Evolutionary conservation across 2,888 invertebrate species (phyloP).

Genomic region (Protonemura montana): DNA sequence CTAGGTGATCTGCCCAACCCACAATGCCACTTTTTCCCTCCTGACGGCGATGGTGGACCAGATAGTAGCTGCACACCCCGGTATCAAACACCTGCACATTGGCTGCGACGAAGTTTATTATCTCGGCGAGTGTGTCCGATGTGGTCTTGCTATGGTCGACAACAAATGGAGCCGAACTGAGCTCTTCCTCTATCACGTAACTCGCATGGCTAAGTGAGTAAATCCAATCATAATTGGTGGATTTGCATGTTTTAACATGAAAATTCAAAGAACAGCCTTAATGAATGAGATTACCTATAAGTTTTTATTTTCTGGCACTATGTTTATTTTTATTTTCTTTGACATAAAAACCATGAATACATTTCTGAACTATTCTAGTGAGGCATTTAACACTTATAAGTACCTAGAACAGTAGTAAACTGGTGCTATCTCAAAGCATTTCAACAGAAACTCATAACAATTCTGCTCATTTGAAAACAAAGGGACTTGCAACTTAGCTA

Average conservation of each 20-base stretch:
- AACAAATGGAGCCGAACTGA: constrained; percentile 62
- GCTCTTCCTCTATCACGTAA: constrained; percentile 71
- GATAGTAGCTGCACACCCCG: constrained; percentile 67
- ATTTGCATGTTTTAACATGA: not conserved
- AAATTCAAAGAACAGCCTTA: no score
- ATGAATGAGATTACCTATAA: no score
- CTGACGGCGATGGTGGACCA: constrained; percentile 76
- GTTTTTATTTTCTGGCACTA: no score
- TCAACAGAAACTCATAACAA: no score
- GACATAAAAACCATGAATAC: no score
- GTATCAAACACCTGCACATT: constrained; percentile 70
- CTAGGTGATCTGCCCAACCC: constrained; percentile 76
- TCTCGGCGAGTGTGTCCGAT: constrained; percentile 69
- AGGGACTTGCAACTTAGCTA: no score
- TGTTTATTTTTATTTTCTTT: no score
- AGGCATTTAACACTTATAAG: no score
- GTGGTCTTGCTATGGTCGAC: constrained; percentile 55
- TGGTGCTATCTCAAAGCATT: no score
- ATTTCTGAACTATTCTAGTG: no score
- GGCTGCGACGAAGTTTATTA: constrained; percentile 86
- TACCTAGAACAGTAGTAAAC: no score
- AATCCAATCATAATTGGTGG: not conserved
- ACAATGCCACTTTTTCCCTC: constrained; percentile 64
- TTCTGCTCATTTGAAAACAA: no score
- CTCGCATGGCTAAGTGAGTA: constrained; percentile 60